Evolutionary conservation across 2,797 vertebrate species (phyloP).

Genomic region (Ctenopoma kingsleyae): DNA sequence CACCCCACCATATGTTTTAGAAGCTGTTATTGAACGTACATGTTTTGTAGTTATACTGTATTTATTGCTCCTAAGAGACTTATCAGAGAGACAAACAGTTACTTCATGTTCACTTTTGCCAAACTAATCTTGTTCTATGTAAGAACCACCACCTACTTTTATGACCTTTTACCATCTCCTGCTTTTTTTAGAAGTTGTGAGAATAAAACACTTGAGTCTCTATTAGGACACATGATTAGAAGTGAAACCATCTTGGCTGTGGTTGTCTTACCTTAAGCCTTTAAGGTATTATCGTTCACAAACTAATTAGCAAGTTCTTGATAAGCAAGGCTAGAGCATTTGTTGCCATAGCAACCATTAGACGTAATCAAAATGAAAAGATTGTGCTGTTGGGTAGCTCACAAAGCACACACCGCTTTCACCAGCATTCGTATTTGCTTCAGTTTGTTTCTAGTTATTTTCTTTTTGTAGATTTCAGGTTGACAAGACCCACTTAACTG

Average conservation of each 20-base stretch:
- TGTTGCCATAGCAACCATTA: conserved; percentile 74
- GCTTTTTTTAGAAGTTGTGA: conserved; percentile 44
- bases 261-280: conserved; percentile 75
- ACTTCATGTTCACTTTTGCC: neutral
- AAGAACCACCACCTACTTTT: conserved; percentile 2
- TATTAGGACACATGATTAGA: conserved; percentile 72
- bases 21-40: neutral
- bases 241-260: conserved; percentile 60
- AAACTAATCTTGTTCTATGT: conserved; percentile 14
- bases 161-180: conserved; percentile 30
- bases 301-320: conserved; percentile 79
- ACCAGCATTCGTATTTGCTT: conserved; percentile 36
- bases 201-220: conserved; percentile 58
- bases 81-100: conserved; percentile 1
- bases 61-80: neutral
- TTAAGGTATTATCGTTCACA: conserved; percentile 76
- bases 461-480: conserved; percentile 4
- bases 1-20: neutral
- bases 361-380: conserved; percentile 61
- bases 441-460: conserved; percentile 32
- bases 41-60: neutral
- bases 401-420: conserved; percentile 12
- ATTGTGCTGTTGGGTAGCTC: conserved; percentile 46
- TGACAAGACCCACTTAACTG: conserved; percentile 4
- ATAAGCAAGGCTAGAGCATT: conserved; percentile 62